A percentile compares a stretch with the other conserved stretches of the same genome.
Evolutionary conservation across 64 coral and sea anemone genomes (phyloP).

Genomic region (Acropora tenuis): DNA sequence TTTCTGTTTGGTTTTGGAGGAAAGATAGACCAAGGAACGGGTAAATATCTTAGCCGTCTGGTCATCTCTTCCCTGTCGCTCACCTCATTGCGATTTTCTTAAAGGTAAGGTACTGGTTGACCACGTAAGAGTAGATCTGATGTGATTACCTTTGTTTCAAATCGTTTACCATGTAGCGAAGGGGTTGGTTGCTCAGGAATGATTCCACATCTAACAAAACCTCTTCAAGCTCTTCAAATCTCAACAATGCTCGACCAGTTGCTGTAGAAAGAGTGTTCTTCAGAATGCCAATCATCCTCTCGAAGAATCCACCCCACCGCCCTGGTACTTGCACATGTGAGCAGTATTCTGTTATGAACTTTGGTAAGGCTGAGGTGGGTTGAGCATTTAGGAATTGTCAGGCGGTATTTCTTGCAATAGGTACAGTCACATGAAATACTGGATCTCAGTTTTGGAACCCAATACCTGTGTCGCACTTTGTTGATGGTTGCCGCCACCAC

Average conservation of each 20-base stretch:
- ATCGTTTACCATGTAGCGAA: constrained; percentile 41
- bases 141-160: constrained; percentile 16
- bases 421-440: too few species aligned
- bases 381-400: too few species aligned
- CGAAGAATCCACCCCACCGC: constrained; percentile 41
- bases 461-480: too few species aligned
- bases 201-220: constrained; percentile 38
- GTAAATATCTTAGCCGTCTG: too few species aligned
- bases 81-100: background rate
- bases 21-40: too few species aligned
- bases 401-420: too few species aligned
- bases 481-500: too few species aligned
- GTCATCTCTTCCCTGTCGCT: background rate
- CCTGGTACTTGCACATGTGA: background rate
- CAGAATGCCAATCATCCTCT: constrained; percentile 44
- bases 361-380: too few species aligned
- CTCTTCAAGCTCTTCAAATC: too few species aligned
- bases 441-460: too few species aligned
- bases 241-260: constrained; percentile 33
- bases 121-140: background rate
- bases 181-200: constrained; percentile 55
- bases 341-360: too few species aligned
- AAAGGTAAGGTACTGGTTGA: background rate
- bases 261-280: constrained; percentile 49
- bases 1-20: too few species aligned